Evolutionary conservation across 2,888 invertebrate species (phyloP).

Genomic region (Andrena dorsata): DNA sequence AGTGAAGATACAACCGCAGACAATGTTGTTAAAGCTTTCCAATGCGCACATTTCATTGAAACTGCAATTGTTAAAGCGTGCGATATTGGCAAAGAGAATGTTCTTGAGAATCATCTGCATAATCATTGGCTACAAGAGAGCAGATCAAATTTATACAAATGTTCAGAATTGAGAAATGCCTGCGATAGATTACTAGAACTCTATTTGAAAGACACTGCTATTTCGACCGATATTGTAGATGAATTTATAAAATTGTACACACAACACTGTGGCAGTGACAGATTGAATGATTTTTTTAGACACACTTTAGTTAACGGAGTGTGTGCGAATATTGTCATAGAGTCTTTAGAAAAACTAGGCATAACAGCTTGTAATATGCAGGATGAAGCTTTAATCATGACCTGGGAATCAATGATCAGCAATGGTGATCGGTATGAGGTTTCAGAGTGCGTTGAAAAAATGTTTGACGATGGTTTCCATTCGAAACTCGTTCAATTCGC

Average conservation of each 20-base stretch:
- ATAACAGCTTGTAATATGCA: constrained; percentile 71
- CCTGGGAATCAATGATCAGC: constrained; percentile 78
- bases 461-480: constrained; percentile 79
- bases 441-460: constrained; percentile 74
- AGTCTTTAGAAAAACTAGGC: constrained; percentile 73
- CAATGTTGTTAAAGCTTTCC: constrained; percentile 86
- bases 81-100: constrained; percentile 81
- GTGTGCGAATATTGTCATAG: constrained; percentile 72
- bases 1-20: constrained; percentile 85
- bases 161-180: constrained; percentile 81
- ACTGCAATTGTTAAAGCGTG: constrained; percentile 85
- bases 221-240: constrained; percentile 82
- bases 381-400: constrained; percentile 74
- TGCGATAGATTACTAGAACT: constrained; percentile 85
- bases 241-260: constrained; percentile 85
- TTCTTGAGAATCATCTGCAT: constrained; percentile 85
- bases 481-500: constrained; percentile 82
- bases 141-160: constrained; percentile 73
- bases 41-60: constrained; percentile 87
- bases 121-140: constrained; percentile 83
- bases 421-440: constrained; percentile 78
- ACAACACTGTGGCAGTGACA: constrained; percentile 82
- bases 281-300: constrained; percentile 83
- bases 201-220: constrained; percentile 81
- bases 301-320: constrained; percentile 70